Conservation (phyloP, 2,113 vertebrate genomes). For the Saimiri boliviensis region DNA sequence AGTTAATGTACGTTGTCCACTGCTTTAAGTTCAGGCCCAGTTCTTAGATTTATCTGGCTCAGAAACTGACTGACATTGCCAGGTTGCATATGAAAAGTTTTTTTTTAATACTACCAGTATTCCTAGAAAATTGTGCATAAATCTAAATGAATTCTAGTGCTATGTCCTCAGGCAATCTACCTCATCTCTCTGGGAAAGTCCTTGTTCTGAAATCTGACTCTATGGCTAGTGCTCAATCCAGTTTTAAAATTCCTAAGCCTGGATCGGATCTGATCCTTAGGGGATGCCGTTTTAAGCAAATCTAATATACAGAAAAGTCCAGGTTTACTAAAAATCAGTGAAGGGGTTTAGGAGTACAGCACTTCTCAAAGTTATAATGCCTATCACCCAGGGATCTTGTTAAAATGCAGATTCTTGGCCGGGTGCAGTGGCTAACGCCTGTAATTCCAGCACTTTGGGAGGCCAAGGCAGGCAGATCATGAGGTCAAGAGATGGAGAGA, state of each 20-base stretch:
- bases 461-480: too few relatives aligned
- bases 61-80: not conserved
- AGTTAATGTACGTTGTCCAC: not conserved
- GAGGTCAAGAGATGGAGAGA: too few relatives aligned
- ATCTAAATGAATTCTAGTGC: not conserved
- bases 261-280: not conserved
- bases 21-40: not conserved
- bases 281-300: not conserved
- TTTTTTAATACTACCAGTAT: not conserved
- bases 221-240: not conserved
- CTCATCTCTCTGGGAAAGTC: slow-evolving; percentile 4
- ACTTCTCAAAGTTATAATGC: not conserved
- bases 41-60: slow-evolving; percentile 30
- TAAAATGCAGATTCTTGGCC: not conserved
- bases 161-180: not conserved
- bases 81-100: slow-evolving; percentile 36
- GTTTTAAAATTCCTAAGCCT: slow-evolving; percentile 25
- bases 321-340: not conserved
- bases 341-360: not conserved
- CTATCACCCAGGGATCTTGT: not conserved
- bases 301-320: not conserved
- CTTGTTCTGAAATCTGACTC: not conserved
- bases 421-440: too few relatives aligned
- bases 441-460: too few relatives aligned
- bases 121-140: slow-evolving; percentile 52